Evolutionary conservation across 1,140 invertebrate species (phyloP), one percentile per base, ranked within the genome.

Genomic region (Holcopasites calliopsidis): DNA sequence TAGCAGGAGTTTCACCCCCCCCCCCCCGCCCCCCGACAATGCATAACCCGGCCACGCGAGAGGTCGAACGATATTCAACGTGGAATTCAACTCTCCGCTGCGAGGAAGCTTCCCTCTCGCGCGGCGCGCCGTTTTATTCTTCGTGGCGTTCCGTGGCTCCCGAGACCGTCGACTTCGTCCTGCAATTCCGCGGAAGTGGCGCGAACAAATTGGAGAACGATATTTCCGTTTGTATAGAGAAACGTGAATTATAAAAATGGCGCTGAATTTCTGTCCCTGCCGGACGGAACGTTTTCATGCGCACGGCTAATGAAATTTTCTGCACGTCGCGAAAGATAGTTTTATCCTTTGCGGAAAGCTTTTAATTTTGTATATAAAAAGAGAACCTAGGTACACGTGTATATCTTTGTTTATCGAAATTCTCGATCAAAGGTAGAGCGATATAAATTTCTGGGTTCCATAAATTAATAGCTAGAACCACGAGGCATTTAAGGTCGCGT

Each of bases 31-130:
- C n/a, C n/a, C 13, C 35, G 13, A 23, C 28, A 38, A 64, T 73
- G 70, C 60, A 42, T 21, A 42, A 26, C 16, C 31, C 6, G n/a
- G 18, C 18, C 18, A 42, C 58, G 47, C 38, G 70, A 64, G 49
- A 64, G 70, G 60, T 52, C 60, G 70, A 64, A 54, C 44, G 49
- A 73, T 73, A 73, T 73, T 65, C 70, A 35, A 54, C 49, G n/a
- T 21, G 35, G 28, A 64, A 72, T 64, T 62, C 70, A 52, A n/a
- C 42, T 49, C 35, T n/a, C 21, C 21, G 5, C 21, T 28, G 60
- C 47, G 70, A 61, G 49, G 65, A 73, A 73, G 58, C 65, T 65
- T 54, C 47, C 21, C 23, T n/a, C 38, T 61, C 16, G 16, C 33
- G 44, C 18, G 16, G 58, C 47, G 38, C 40, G 28, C 31, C 60